Conservation (phyloP, 2,113 vertebrate species). For the Tragelaphus imberbis region DNA sequence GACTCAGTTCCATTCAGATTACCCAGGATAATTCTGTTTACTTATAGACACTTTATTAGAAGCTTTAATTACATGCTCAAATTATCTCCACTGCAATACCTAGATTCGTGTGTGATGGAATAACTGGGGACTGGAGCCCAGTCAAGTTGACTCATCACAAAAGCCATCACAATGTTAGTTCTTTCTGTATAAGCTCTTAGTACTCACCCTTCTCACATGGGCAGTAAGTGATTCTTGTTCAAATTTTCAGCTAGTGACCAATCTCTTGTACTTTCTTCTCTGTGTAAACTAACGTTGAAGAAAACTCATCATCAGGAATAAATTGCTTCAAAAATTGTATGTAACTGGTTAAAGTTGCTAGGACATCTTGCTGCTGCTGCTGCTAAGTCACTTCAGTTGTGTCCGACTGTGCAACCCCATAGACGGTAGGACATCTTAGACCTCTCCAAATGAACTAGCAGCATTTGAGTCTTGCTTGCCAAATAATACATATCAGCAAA, state of each 20-base stretch:
- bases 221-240: background rate
- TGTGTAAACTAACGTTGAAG: background rate
- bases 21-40: background rate
- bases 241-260: background rate
- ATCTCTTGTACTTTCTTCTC: background rate
- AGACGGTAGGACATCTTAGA: background rate
- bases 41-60: background rate
- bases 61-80: background rate
- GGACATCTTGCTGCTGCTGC: background rate
- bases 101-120: background rate
- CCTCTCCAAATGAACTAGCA: background rate
- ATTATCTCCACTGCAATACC: background rate
- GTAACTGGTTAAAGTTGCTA: background rate
- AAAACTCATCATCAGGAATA: background rate
- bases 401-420: no score
- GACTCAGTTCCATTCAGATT: background rate
- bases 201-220: background rate
- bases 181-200: background rate
- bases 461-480: background rate
- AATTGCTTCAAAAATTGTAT: background rate
- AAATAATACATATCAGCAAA: background rate
- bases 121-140: background rate
- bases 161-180: background rate
- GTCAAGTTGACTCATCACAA: background rate
- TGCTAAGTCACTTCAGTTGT: no score